Evolutionary conservation across 2,888 invertebrate species (phyloP).

Genomic region (Bruchidius siliquastri): DNA sequence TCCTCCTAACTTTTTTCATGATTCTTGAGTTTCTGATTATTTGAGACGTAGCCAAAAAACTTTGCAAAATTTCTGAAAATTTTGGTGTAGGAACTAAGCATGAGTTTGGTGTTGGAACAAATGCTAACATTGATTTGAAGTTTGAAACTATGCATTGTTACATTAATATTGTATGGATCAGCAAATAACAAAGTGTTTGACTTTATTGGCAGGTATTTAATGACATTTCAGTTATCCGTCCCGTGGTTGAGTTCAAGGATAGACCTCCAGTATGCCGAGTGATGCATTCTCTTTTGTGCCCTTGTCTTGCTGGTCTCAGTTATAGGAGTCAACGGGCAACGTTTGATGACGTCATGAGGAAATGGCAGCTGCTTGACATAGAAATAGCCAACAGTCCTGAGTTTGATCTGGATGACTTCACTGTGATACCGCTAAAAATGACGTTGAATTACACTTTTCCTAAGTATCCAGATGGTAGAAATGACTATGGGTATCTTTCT

Average conservation of each 20-base stretch:
- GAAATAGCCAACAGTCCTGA: conserved; percentile 49
- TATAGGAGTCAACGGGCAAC: conserved; percentile 35
- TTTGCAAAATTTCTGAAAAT: too few relatives aligned
- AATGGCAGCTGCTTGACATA: conserved; percentile 53
- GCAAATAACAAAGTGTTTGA: too few relatives aligned
- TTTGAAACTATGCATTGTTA: too few relatives aligned
- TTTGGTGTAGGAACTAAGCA: too few relatives aligned
- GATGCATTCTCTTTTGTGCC: conserved; percentile 25
- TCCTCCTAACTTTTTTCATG: too few relatives aligned
- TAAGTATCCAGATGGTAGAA: conserved; percentile 38
- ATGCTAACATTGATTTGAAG: too few relatives aligned
- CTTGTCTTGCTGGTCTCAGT: conserved; percentile 52
- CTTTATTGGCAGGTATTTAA: too few relatives aligned
- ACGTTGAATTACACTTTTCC: conserved; percentile 48
- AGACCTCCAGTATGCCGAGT: conserved; percentile 9
- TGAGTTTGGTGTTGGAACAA: too few relatives aligned
- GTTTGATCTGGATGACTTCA: conserved; percentile 54
- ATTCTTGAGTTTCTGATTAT: too few relatives aligned
- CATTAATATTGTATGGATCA: too few relatives aligned
- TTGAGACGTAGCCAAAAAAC: too few relatives aligned
- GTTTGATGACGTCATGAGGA: conserved; percentile 48
- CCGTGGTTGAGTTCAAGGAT: neutral
- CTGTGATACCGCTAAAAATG: conserved; percentile 54
- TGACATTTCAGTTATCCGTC: conserved; percentile 3
- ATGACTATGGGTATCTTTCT: conserved; percentile 53